Evolutionary conservation across 2,888 invertebrate genomes (phyloP), one percentile per base, ranked within the genome.

Genomic region (Agrotis exclamationis): DNA sequence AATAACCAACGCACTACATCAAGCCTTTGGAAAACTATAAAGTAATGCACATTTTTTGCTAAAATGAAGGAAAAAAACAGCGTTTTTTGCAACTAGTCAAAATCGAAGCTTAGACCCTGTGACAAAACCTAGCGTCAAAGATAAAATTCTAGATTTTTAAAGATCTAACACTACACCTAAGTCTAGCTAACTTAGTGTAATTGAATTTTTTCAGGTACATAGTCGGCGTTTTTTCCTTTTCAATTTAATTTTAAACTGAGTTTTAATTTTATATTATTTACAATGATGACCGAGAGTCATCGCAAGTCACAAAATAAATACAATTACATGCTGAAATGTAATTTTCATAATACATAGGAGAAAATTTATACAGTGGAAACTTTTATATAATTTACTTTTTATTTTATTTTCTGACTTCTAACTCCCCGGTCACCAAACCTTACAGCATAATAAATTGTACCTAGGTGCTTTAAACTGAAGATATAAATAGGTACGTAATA

Each of bases 141-240:
- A 91, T 93, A 93, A 89, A 91, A 92, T 91, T 91, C 93, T 95
- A 95, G 92, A 93, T 89, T 91, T 93, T 92, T 89, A 87, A 88
- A 87, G 90, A 83, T 89, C 93, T 95, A 94, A 93, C 87, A 85
- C 92, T 95, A 95, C 93, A 86, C 88, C 93, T 95, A 94, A 92
- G 91, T 90, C 90, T 93, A 93, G 82, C 89, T 93, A 85, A 91
- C 94, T 94, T 94, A 95, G 91, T 94, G 92, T 95, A 96, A 96
- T 96, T 95, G 95, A 95, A 95, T 80, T 80, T 88, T 90, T 91
- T 96, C 96, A 96, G 96, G 96, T 96, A 96, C 96, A 92, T 94
- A 89, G 93, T 95, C 94, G 92, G 95, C 94, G 93, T 92, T 92
- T 90, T 86, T 85, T 86, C 76, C 76, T 75, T 83, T 82, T 69